A percentile compares a stretch with the other conserved stretches of the same genome.
Evolutionary conservation across 2,797 vertebrate species (phyloP).

Genomic region (Labeo calbasu): DNA sequence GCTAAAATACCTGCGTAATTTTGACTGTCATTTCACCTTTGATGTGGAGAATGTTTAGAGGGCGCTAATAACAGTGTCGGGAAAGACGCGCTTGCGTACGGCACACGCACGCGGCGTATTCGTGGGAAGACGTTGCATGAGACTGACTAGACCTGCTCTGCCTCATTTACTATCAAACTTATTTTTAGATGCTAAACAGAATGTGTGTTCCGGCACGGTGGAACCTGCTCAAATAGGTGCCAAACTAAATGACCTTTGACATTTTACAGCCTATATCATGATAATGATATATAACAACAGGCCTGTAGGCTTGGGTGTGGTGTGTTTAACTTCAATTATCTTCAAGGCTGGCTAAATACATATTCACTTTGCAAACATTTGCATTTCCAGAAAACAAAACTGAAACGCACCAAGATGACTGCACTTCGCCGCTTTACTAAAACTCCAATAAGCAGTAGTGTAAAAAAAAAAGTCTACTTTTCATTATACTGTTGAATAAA

Average conservation of each 20-base stretch:
- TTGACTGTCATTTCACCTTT: conserved; percentile 15
- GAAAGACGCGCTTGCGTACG: neutral
- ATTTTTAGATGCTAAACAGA: neutral
- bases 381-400: neutral
- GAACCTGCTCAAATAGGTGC: neutral
- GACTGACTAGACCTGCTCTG: conserved; percentile 47
- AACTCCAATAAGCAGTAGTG: neutral
- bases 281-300: conserved; percentile 16
- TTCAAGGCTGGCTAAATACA: neutral
- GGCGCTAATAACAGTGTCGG: conserved; percentile 32
- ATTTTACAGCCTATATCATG: neutral
- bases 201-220: neutral
- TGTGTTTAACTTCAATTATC: conserved; percentile 23
- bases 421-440: neutral
- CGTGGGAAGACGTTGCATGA: conserved; percentile 13
- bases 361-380: conserved; percentile 1
- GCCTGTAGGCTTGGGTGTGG: conserved; percentile 1
- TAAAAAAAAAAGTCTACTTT: neutral
- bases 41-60: conserved; percentile 33
- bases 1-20: conserved; percentile 32
- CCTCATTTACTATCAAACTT: conserved; percentile 21
- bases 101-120: conserved; percentile 27
- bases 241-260: conserved; percentile 11
- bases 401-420: neutral
- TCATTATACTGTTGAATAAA: no score